phyloP scores from a whole-genome alignment of 2,888 invertebrate species.

The Hyppa rectilinea region DNA sequence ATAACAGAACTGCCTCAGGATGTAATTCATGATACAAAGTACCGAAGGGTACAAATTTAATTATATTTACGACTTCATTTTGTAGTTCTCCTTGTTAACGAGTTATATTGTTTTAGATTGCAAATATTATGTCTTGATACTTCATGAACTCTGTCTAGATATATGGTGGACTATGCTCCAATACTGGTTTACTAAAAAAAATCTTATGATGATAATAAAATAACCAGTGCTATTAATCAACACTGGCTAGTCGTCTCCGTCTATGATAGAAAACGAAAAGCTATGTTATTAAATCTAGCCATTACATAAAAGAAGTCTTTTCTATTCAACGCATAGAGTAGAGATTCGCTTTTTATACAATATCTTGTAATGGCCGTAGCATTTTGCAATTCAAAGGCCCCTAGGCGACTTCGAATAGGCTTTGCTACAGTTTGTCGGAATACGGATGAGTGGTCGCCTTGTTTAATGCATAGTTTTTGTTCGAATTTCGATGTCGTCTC shows the following conservation, averaged over 20 bases:
- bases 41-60: slow-evolving; percentile 28
- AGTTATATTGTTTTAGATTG: slow-evolving; percentile 16
- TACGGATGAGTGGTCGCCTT: slow-evolving; percentile 73
- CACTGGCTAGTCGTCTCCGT: not conserved
- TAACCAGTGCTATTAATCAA: slow-evolving; percentile 29
- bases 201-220: slow-evolving; percentile 7
- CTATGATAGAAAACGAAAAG: slow-evolving; percentile 12
- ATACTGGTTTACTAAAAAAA: not conserved
- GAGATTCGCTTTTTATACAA: slow-evolving; percentile 74
- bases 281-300: slow-evolving; percentile 13
- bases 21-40: slow-evolving; percentile 49
- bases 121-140: not conserved
- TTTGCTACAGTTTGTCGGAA: slow-evolving; percentile 73
- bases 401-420: slow-evolving; percentile 71
- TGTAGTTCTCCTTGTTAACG: slow-evolving; percentile 14
- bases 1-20: slow-evolving; percentile 49
- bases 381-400: slow-evolving; percentile 83
- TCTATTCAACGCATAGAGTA: slow-evolving; percentile 62
- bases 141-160: slow-evolving; percentile 3
- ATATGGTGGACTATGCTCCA: not conserved
- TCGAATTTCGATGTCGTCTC: slow-evolving; percentile 44
- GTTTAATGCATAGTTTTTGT: slow-evolving; percentile 71
- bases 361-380: slow-evolving; percentile 76
- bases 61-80: slow-evolving; percentile 35
- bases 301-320: slow-evolving; percentile 49